Evolutionary conservation across 2,888 invertebrate genomes (phyloP), one percentile per base, ranked within the genome.

Genomic region (Cataglyphis livida): DNA sequence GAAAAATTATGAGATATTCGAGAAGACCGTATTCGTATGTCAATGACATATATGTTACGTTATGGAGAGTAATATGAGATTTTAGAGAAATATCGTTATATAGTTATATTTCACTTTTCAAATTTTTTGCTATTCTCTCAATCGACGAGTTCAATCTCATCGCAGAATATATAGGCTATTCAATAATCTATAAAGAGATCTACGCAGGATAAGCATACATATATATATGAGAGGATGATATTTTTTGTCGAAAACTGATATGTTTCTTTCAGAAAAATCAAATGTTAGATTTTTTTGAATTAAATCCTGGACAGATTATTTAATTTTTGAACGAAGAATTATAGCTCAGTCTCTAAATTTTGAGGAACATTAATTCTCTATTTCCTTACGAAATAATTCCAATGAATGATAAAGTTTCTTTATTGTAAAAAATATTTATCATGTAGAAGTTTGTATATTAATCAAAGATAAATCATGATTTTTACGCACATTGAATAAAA

Each of bases 401-500:
- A 4, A 66, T n/a, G n/a, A 41, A 38, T 10, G 32, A 78, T 68
- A 78, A 25, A 59, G 6, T 68, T 64, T 87, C 79, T 85, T 82
- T 68, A 84, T 76, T 85, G 79, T 59, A 85, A 85, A 90, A 83
- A 73, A 68, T 35, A 48, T 61, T 62, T 61, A 59, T 6, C 68
- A 73, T 71, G 73, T 73, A n/a, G 18, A 6, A 79, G 82, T 85
- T 82, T 86, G 87, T 85, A 15, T 51, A 51, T 51, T n/a, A 86
- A 87, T 88, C 84, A 87, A 85, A 87, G 87, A 86, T 88, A 87
- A 89, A 88, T 84, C 87, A 76, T 64, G 44, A 81, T 74, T 64
- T 84, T 68, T 78, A 62, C 32, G 70, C 44, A 51, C n/a, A 81
- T 66, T 41, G 44, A 59, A 64, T 62, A 84, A 87, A 86, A 85